Percentiles rank a stretch among this genome's conserved stretches.
These are phyloP conservation scores for Suricata suricatta DNA, from an alignment of 2,113 vertebrate species.

Conservation along the genomic window DNA sequence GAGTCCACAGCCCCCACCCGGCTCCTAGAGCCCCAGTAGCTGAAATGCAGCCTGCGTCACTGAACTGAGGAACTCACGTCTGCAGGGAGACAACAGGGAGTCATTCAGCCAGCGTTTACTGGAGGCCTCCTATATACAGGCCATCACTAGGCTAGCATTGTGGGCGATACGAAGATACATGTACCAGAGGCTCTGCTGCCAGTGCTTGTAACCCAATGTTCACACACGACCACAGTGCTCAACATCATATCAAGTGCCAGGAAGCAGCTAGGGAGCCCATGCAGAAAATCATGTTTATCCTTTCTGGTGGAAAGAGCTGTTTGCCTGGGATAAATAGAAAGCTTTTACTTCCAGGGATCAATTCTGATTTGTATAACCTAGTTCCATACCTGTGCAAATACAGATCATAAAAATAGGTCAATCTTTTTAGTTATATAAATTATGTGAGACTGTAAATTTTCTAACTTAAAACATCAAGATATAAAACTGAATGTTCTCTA, in stretches of 20 bases:
- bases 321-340: neutral
- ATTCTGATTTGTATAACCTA: neutral
- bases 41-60: accelerated
- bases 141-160: neutral
- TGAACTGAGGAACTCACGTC: neutral
- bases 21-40: neutral
- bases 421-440: neutral
- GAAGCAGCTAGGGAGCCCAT: neutral
- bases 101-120: neutral
- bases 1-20: neutral
- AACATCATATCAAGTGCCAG: neutral
- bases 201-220: neutral
- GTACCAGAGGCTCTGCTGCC: neutral
- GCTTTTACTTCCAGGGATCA: neutral
- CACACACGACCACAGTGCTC: neutral
- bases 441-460: neutral
- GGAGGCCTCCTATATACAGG: neutral
- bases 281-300: neutral
- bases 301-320: neutral
- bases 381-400: neutral
- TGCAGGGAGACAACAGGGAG: neutral
- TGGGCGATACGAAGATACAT: neutral
- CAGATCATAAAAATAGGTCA: neutral
- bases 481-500: neutral
- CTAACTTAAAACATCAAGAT: neutral